These are phyloP conservation scores for Hexactinellida sp. DNA, from an alignment of 37 sponge, comb jelly and placozoan species.

Conservation along the genomic window DNA sequence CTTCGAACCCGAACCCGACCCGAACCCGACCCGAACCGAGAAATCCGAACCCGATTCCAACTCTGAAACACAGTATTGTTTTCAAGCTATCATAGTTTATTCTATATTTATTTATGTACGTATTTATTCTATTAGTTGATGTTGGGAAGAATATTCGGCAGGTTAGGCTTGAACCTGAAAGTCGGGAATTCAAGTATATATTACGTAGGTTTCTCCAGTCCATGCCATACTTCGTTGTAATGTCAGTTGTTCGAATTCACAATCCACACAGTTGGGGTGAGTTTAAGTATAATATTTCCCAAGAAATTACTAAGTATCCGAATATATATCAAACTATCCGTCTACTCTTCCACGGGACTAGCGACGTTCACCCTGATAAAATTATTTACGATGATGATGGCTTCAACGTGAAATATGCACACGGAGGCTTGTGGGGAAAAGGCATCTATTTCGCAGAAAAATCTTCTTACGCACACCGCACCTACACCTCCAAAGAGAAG, in stretches of 20 bases:
- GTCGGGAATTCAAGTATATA: neutral
- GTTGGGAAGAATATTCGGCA: neutral
- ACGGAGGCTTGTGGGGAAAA: neutral
- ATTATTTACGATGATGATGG: neutral
- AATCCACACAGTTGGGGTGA: neutral
- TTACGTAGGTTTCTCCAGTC: neutral
- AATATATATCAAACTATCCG: neutral
- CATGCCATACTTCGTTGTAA: neutral
- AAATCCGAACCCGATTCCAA: no score
- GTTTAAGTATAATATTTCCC: neutral
- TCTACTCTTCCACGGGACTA: neutral
- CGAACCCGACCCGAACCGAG: no score
- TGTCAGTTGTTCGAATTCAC: neutral
- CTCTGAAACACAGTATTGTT: no score
- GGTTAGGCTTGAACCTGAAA: neutral
- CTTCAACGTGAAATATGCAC: neutral
- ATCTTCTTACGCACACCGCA: neutral
- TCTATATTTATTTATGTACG: neutral
- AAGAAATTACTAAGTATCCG: neutral
- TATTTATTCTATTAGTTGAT: neutral
- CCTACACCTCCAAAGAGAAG: neutral
- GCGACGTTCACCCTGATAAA: neutral
- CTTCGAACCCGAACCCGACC: no score
- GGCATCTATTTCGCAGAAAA: neutral
- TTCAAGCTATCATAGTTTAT: neutral